Conservation (phyloP, 2,113 vertebrate genomes). For the Percina caprodes region DNA sequence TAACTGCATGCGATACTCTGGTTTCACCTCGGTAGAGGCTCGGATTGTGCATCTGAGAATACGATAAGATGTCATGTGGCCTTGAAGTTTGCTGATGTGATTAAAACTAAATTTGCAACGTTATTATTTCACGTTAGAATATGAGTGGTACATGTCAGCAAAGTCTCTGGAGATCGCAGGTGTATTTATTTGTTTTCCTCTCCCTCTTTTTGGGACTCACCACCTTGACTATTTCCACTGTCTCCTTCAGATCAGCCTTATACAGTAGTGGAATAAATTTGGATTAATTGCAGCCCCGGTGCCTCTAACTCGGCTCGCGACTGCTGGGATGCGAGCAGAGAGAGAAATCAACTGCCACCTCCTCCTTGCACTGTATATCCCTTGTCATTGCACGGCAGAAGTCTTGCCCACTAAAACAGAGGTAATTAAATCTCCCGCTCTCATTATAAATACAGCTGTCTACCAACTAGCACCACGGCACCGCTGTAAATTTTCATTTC, state of each 20-base stretch:
- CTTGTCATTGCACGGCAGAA: slow-evolving; percentile 81
- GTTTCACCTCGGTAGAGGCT: slow-evolving; percentile 49
- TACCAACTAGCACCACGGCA: slow-evolving; percentile 81
- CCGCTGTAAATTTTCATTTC: slow-evolving; percentile 92
- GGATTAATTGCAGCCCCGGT: slow-evolving; percentile 80
- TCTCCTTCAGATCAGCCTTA: slow-evolving; percentile 66
- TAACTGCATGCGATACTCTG: slow-evolving; percentile 43
- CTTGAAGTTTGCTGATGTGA: slow-evolving; percentile 52
- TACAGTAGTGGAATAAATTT: slow-evolving; percentile 81
- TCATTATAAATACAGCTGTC: slow-evolving; percentile 88
- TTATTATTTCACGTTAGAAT: slow-evolving; percentile 65
- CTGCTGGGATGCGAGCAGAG: slow-evolving; percentile 68
- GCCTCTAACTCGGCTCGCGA: slow-evolving; percentile 51
- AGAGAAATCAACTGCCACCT: slow-evolving; percentile 76
- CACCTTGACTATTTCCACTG: slow-evolving; percentile 60
- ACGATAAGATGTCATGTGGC: slow-evolving; percentile 56
- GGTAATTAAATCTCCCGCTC: slow-evolving; percentile 89
- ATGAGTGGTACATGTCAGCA: slow-evolving; percentile 66
- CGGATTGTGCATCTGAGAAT: slow-evolving; percentile 32
- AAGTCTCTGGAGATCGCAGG: slow-evolving; percentile 59
- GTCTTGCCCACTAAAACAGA: slow-evolving; percentile 83
- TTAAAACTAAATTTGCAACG: slow-evolving; percentile 52
- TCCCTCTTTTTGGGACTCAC: slow-evolving; percentile 35
- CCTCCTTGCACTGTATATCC: slow-evolving; percentile 74
- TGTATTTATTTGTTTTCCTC: slow-evolving; percentile 65